phyloP scores from a whole-genome alignment of 1,140 invertebrate species.

The Hycleus cichorii region DNA sequence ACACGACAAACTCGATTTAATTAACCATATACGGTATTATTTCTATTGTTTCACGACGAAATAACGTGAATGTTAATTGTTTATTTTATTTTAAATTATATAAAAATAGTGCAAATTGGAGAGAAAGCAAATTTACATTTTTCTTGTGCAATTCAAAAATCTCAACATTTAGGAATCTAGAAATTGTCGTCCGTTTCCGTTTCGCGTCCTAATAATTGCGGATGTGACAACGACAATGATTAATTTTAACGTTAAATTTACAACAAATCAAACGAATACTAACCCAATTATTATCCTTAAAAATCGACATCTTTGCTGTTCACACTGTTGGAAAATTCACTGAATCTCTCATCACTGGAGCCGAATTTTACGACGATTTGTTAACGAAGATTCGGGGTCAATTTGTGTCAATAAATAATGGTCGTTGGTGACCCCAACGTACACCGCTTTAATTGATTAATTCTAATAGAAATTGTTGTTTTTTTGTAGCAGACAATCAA shows the following conservation, averaged over 20 bases:
- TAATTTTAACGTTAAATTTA: not conserved
- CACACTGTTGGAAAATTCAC: not conserved
- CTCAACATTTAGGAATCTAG: no score
- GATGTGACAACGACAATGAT: slow-evolving; percentile 6
- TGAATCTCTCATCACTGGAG: not conserved
- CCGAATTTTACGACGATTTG: not conserved
- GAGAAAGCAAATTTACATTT: no score
- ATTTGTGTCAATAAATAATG: slow-evolving; percentile 6
- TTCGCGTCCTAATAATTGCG: slow-evolving; percentile 15
- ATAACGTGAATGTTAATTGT: no score
- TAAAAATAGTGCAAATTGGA: no score
- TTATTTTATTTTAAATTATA: no score
- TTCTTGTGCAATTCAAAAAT: no score
- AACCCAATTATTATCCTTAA: slow-evolving; percentile 28
- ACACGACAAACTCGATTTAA: no score
- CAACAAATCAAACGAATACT: slow-evolving; percentile 2
- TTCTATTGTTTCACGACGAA: no score
- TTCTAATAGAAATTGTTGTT: not conserved
- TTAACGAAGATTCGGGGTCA: not conserved
- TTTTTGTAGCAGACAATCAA: slow-evolving; percentile 1
- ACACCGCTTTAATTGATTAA: not conserved
- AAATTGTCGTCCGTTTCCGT: not conserved
- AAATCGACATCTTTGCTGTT: slow-evolving; percentile 18
- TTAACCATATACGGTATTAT: no score
- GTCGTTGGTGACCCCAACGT: slow-evolving; percentile 8